Evolutionary conservation across 2,888 invertebrate species (phyloP), one percentile per base, ranked within the genome.

Genomic region (Sycophila texana): DNA sequence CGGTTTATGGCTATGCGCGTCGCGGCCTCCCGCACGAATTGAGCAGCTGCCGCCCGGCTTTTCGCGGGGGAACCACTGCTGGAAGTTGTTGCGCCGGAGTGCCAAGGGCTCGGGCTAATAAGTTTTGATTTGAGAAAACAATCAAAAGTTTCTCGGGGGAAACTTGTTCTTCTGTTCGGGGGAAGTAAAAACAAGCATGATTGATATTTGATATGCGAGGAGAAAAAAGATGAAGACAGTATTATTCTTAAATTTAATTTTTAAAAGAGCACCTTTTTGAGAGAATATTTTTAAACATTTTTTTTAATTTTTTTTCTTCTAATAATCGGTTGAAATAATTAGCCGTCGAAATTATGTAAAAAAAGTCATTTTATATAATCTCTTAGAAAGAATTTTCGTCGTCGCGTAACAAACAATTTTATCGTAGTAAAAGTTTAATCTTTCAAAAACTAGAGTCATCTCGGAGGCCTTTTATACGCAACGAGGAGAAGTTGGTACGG

Each of bases 381-480:
- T 20, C 20, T 57, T 20, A 20, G 2, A 18, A 63, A 2, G n/a
- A 47, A 63, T 39, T 30, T 63, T 63, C 16, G 18, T 20, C 5
- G 13, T 7, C 26, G 20, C 39, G 16, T 39, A n/a, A 47, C 39
- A n/a, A 63, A 63, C 39, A 63, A 30, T 39, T 18, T 39, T 16
- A 4, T 58, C 22, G 39, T 63, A 73, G 49, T 73, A 26, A 63
- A 63, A 68, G 22, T 39, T 79, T 39, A 70, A 74, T 66, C 53
- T 75, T 72, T 72, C 55, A 39, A 79, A 75, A 79, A 72, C 5
- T 60, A 39, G 61, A 71, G 65, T 49, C 71, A 60, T 55, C 67
- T 47, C 30, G 47, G 26, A 55, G 61, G 49, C 57, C 76, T 73
- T 74, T 72, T 73, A 68, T 70, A 20, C 47, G 30, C 20, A 49